Evolutionary conservation across 2,797 vertebrate species (phyloP).

Genomic region (Molossus alvarezi): DNA sequence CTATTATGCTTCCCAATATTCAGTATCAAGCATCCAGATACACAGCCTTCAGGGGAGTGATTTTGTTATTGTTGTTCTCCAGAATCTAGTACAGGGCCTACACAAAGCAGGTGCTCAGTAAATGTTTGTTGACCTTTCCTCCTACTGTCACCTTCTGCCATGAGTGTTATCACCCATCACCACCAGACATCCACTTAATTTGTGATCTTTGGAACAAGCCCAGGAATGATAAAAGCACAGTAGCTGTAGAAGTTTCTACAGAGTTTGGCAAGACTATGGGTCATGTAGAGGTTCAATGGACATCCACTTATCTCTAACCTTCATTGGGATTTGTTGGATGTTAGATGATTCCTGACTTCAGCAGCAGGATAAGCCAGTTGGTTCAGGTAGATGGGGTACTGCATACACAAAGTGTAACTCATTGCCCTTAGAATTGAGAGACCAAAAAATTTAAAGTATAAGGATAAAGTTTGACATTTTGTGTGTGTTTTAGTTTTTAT

Average conservation of each 20-base stretch:
- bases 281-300: background rate
- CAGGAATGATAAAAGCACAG: background rate
- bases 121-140: background rate
- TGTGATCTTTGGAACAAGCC: background rate
- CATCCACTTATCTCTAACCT: background rate
- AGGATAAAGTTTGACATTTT: background rate
- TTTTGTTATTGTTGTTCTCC: conserved; percentile 33
- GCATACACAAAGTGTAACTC: background rate
- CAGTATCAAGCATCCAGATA: background rate
- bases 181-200: background rate
- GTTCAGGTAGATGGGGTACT: background rate
- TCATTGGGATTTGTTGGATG: background rate
- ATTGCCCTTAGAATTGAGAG: background rate
- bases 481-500: background rate
- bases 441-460: background rate
- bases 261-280: background rate
- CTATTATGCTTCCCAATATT: background rate
- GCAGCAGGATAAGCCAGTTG: background rate
- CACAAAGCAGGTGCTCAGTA: background rate
- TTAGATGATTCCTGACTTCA: background rate
- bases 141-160: background rate
- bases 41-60: background rate
- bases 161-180: background rate
- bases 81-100: background rate
- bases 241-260: background rate